A percentile compares a stretch with the other conserved stretches of the same genome.
These are phyloP conservation scores for Zeus faber DNA, from an alignment of 2,113 vertebrate species.

Conservation along the genomic window DNA sequence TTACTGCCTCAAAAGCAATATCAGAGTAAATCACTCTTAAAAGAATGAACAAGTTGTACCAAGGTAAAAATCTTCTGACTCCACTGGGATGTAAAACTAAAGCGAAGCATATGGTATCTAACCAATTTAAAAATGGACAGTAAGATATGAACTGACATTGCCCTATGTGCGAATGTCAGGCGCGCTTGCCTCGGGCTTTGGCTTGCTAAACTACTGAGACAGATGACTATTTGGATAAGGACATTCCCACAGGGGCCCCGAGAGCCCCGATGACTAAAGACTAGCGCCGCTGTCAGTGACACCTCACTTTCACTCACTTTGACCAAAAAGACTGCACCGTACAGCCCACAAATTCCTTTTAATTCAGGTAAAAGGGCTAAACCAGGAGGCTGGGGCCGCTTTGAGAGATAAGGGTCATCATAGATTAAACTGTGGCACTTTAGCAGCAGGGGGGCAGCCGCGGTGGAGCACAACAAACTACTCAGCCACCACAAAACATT, in stretches of 20 bases:
- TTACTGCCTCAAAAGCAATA: too few relatives aligned
- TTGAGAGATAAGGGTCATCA: constrained; percentile 68
- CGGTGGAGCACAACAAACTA: constrained; percentile 66
- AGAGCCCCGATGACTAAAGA: constrained; percentile 51
- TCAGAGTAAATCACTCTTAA: too few relatives aligned
- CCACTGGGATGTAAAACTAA: constrained; percentile 12
- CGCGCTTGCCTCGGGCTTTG: constrained; percentile 45
- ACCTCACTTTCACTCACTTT: constrained; percentile 58
- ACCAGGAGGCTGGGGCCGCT: constrained; percentile 45
- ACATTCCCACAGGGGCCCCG: constrained; percentile 43
- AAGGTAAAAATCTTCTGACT: too few relatives aligned
- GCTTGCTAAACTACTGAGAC: constrained; percentile 57
- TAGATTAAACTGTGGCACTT: constrained; percentile 73
- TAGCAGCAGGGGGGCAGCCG: constrained; percentile 38
- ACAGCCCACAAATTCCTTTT: constrained; percentile 60
- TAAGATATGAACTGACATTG: constrained; percentile 46
- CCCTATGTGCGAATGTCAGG: constrained; percentile 49
- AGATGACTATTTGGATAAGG: constrained; percentile 65
- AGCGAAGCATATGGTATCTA: constrained; percentile 25
- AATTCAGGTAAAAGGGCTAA: constrained; percentile 75
- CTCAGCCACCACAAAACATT: constrained; percentile 78
- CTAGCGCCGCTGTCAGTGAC: constrained; percentile 38
- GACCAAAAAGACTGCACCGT: constrained; percentile 17
- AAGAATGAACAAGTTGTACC: too few relatives aligned
- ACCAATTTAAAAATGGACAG: constrained; percentile 36